phyloP scores from a whole-genome alignment of 1,140 invertebrate species.

The Scaptomyza graminum region DNA sequence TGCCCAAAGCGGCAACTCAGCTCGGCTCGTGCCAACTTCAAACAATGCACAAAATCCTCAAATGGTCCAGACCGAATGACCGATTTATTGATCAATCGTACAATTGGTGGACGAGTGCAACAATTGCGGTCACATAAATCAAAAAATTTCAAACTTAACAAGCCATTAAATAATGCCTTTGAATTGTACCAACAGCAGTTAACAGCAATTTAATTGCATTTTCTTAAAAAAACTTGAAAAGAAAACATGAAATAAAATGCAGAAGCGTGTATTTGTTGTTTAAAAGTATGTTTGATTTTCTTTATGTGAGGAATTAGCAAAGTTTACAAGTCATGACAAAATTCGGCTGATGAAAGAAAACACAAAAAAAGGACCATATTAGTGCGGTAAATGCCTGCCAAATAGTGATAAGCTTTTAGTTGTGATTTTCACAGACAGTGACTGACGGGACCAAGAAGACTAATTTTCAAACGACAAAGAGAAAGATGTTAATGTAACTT shows the following conservation, averaged over 20 bases:
- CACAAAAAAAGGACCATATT: constrained; percentile 13
- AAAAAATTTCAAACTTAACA: constrained; percentile 53
- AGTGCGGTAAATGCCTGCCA: constrained; percentile 10
- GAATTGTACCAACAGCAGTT: not conserved
- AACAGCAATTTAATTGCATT: constrained; percentile 24
- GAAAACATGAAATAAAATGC: constrained; percentile 15
- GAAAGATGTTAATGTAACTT: too few species aligned
- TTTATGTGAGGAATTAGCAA: constrained; percentile 10
- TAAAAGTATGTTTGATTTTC: constrained; percentile 4
- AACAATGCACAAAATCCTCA: constrained; percentile 30
- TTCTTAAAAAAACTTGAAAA: constrained; percentile 3
- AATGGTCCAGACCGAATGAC: constrained; percentile 14
- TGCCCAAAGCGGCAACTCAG: constrained; percentile 16
- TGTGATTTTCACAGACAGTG: constrained; percentile 4
- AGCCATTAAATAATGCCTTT: constrained; percentile 54
- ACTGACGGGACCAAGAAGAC: too few species aligned
- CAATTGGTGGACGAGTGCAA: constrained; percentile 30
- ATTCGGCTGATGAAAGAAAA: not conserved
- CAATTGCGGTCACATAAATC: constrained; percentile 29
- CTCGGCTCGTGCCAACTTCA: constrained; percentile 29
- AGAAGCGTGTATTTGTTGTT: constrained; percentile 13
- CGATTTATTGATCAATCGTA: constrained; percentile 11
- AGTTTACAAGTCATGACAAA: constrained; percentile 16
- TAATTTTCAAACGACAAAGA: too few species aligned
- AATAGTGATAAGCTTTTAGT: constrained; percentile 13